Base-by-base conservation (phyloP, 2,113 vertebrate genomes). In the Nyctereutes procyonoides region DNA sequence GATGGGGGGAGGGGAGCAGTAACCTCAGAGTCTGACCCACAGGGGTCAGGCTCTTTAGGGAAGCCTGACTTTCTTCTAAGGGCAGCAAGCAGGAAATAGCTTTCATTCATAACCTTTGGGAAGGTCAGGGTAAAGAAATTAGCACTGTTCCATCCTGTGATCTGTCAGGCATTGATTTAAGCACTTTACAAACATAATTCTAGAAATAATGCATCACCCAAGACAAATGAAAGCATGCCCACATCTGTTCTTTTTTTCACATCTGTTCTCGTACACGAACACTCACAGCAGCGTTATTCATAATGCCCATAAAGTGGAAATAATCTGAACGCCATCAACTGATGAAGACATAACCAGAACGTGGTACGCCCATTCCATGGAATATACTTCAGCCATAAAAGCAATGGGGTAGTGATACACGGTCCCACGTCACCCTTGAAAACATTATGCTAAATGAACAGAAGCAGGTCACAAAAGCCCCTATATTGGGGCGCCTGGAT, bases 81-180 rank as follows among this genome's bases (percentile, higher is more conserved):
- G 32, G 96, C 67, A 53, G 55, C n/a, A 85, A 95, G 85, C 95
- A 94, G 95, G 91, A 95, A 97, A 98, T 96, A 95, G 74, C 88
- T 97, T 86, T 93, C 95, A 94, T 95, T 97, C 93, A 90, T 98
- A 90, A 97, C 74, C 80, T 87, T 71, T 28, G 81, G 83, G 56
- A 95, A 32, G 69, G 56, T 87, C 93, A 95, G 91, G 48, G 62
- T 55, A 87, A 76, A 65, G 38, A 91, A 84, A 96, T 69, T 51
- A 85, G 79, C 55, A 80, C 82, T 88, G 69, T 28, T 91, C 67
- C 15, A 48, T 62, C 30, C 95, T 48, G 71, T 26, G 48, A 65
- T 60, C 56, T 77, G 51, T 76, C 73, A 93, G 32, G 58, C 76
- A 93, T 9, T 88, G 63, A 69, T 35, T 74, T 20, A 95, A 96